A percentile compares a stretch with the other conserved stretches of the same genome.
phyloP scores from a whole-genome alignment of 2,113 vertebrate species.

The Anhinga anhinga region DNA sequence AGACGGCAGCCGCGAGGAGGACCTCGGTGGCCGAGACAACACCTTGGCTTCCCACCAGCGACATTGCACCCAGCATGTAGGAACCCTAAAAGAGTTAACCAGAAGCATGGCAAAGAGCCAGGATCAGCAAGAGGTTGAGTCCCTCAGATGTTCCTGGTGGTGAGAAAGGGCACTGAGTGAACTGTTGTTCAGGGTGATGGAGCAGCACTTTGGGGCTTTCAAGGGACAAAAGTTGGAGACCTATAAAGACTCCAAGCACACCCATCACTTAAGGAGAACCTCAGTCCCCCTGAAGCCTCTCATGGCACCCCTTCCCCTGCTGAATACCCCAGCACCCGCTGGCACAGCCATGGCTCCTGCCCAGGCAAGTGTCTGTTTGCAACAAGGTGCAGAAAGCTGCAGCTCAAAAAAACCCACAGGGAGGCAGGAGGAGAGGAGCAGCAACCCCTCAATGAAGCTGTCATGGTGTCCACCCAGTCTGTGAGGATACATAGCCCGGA shows the following conservation, averaged over 20 bases:
- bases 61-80: conserved; percentile 61
- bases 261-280: fast-evolving
- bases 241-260: background rate
- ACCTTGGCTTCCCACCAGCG: conserved; percentile 22
- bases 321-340: background rate
- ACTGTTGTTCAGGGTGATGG: background rate
- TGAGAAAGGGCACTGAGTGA: background rate
- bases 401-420: background rate
- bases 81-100: conserved; percentile 62
- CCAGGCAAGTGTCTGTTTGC: background rate
- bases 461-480: background rate
- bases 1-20: conserved; percentile 65
- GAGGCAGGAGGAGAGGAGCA: background rate
- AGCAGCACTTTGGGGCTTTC: background rate
- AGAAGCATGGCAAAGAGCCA: conserved; percentile 74
- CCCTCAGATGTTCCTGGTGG: conserved; percentile 61
- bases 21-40: conserved; percentile 72
- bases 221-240: background rate
- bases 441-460: fast-evolving
- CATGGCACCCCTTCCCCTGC: background rate
- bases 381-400: background rate
- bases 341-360: background rate
- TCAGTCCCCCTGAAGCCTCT: background rate
- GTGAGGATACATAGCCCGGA: background rate
- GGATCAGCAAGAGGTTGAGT: conserved; percentile 20